phyloP scores from a whole-genome alignment of 1,140 invertebrate genomes.

The Euura lappo region DNA sequence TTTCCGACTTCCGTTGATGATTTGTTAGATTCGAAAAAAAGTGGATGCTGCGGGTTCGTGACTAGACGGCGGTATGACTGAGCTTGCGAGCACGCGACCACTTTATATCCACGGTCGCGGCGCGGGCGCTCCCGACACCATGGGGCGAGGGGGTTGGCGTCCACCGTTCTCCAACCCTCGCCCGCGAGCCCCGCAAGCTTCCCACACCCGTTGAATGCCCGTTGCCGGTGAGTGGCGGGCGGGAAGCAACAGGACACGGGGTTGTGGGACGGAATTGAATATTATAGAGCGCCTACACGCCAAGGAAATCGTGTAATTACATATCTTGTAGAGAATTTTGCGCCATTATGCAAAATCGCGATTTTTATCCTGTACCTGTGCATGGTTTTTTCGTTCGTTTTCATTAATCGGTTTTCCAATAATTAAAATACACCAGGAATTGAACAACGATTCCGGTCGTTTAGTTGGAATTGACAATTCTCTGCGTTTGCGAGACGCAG shows the following conservation, averaged over 20 bases:
- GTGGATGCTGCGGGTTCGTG: slow-evolving; percentile 27
- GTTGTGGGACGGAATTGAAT: slow-evolving; percentile 12
- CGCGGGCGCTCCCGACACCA: slow-evolving; percentile 18
- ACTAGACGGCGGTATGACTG: slow-evolving; percentile 49
- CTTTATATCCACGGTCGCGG: slow-evolving; percentile 51
- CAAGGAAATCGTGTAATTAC: slow-evolving; percentile 3
- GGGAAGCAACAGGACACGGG: slow-evolving; percentile 9
- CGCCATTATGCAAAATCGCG: background rate
- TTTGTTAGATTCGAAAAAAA: no score
- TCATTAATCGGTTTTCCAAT: background rate
- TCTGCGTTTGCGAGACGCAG: background rate
- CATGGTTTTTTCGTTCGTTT: background rate
- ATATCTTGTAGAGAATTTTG: background rate
- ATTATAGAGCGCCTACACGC: background rate
- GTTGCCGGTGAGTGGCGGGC: background rate
- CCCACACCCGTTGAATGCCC: background rate
- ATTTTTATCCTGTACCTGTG: no score
- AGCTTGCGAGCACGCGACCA: slow-evolving; percentile 52
- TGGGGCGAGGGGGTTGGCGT: slow-evolving; percentile 11
- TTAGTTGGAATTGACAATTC: background rate
- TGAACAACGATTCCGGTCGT: background rate
- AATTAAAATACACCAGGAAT: background rate
- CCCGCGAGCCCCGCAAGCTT: background rate
- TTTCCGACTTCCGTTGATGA: no score
- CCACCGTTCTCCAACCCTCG: slow-evolving; percentile 16